Percentiles rank a stretch among this genome's conserved stretches.
These are phyloP conservation scores for Coregonus clupeaformis DNA, from an alignment of 2,113 vertebrate genomes.

Conservation along the genomic window DNA sequence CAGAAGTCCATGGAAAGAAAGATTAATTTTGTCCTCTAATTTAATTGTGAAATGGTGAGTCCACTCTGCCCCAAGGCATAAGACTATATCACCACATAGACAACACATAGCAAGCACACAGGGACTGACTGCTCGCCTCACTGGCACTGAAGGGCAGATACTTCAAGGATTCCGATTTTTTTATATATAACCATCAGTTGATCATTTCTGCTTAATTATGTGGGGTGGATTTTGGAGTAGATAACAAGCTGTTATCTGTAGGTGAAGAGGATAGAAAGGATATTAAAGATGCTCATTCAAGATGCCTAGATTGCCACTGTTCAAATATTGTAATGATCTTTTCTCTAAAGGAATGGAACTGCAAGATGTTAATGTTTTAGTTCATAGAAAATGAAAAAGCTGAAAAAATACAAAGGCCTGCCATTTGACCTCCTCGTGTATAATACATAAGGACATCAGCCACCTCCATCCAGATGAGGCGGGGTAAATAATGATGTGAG, in stretches of 20 bases:
- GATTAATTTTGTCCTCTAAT: constrained; percentile 25
- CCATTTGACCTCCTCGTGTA: not conserved
- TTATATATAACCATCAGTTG: constrained; percentile 81
- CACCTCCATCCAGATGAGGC: constrained; percentile 26
- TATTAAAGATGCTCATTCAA: constrained; percentile 76
- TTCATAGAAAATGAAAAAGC: not conserved
- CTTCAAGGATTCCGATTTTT: constrained; percentile 33
- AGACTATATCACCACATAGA: not conserved
- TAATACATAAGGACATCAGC: not conserved
- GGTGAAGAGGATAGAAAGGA: constrained; percentile 75
- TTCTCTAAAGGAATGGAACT: constrained; percentile 17
- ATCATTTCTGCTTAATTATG: constrained; percentile 81
- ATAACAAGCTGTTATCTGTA: constrained; percentile 81
- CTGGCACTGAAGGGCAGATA: constrained; percentile 74
- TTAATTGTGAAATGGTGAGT: constrained; percentile 30
- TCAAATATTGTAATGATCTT: constrained; percentile 74
- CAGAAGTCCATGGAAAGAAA: constrained; percentile 5
- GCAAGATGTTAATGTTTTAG: constrained; percentile 5
- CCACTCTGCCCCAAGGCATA: not conserved
- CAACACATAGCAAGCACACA: constrained; percentile 3
- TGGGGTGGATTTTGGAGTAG: constrained; percentile 76
- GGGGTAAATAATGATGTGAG: constrained; percentile 22
- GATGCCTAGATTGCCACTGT: constrained; percentile 67
- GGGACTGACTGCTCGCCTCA: constrained; percentile 45
- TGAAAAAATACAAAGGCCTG: not conserved